These are phyloP conservation scores for Phenganax marumi DNA, from an alignment of 92 coral and sea anemone genomes.

Conservation along the genomic window DNA sequence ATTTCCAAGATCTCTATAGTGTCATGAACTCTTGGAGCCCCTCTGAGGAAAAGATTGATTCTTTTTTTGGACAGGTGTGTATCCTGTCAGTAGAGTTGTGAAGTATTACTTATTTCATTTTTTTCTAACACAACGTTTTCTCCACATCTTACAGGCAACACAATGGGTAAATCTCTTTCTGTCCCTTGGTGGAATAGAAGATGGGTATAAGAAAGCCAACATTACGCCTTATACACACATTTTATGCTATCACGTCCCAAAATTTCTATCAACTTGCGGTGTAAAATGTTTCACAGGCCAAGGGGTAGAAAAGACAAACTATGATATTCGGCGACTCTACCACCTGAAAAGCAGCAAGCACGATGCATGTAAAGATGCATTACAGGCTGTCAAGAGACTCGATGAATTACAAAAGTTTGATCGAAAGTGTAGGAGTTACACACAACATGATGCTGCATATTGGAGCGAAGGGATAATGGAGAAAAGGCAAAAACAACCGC, in stretches of 20 bases:
- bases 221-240: slow-evolving; percentile 59
- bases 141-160: slow-evolving; percentile 35
- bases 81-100: not conserved
- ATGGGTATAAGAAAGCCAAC: slow-evolving; percentile 37
- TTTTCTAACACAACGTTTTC: not conserved
- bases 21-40: slow-evolving; percentile 21
- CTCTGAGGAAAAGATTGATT: slow-evolving; percentile 17
- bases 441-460: slow-evolving; percentile 35
- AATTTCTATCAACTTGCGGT: slow-evolving; percentile 20
- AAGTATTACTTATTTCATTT: too few relatives aligned
- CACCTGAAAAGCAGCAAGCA: slow-evolving; percentile 55
- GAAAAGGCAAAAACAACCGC: slow-evolving; percentile 41
- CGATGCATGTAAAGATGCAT: slow-evolving; percentile 56
- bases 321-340: slow-evolving; percentile 39
- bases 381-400: slow-evolving; percentile 52
- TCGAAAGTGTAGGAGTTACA: slow-evolving; percentile 39
- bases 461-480: slow-evolving; percentile 51
- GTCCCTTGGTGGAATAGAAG: slow-evolving; percentile 34
- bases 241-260: slow-evolving; percentile 51
- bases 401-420: slow-evolving; percentile 48
- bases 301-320: slow-evolving; percentile 60
- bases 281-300: slow-evolving; percentile 60
- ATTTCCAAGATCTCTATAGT: slow-evolving; percentile 20
- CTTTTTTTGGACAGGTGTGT: slow-evolving; percentile 20
- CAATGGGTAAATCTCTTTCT: slow-evolving; percentile 41